Percentiles rank a stretch among this genome's conserved stretches.
These are phyloP conservation scores for Macrosteles quadrilineatus DNA, from an alignment of 1,140 invertebrate genomes.

Conservation along the genomic window DNA sequence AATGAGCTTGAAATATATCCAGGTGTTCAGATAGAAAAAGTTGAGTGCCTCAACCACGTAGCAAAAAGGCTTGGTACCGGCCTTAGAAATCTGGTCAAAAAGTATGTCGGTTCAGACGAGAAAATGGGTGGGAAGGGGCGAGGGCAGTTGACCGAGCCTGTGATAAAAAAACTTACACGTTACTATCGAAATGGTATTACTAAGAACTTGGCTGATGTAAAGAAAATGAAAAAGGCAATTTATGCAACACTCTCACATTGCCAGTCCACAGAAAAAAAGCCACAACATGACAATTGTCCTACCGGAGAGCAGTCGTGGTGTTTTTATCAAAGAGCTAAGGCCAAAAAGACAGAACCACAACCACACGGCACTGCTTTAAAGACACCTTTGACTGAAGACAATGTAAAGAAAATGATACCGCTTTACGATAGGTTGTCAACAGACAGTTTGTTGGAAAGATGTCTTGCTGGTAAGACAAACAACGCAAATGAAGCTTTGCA, in stretches of 20 bases:
- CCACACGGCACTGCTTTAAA: neutral
- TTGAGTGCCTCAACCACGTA: slow-evolving; percentile 45
- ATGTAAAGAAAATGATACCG: slow-evolving; percentile 19
- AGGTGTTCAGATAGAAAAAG: slow-evolving; percentile 35
- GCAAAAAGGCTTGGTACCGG: slow-evolving; percentile 39
- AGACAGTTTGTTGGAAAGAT: slow-evolving; percentile 13
- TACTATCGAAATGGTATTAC: slow-evolving; percentile 31
- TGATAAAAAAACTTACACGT: slow-evolving; percentile 27
- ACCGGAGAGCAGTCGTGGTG: slow-evolving; percentile 27
- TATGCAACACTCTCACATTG: slow-evolving; percentile 23
- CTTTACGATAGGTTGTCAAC: slow-evolving; percentile 2
- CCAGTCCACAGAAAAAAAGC: slow-evolving; percentile 24
- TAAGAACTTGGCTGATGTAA: slow-evolving; percentile 24
- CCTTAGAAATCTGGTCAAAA: slow-evolving; percentile 31
- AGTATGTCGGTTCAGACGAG: slow-evolving; percentile 20
- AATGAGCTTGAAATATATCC: slow-evolving; percentile 37
- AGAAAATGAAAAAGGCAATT: slow-evolving; percentile 23
- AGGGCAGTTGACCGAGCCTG: slow-evolving; percentile 25
- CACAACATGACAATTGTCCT: slow-evolving; percentile 28
- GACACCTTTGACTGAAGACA: slow-evolving; percentile 2
- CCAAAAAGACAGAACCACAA: slow-evolving; percentile 14
- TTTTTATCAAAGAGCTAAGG: slow-evolving; percentile 21
- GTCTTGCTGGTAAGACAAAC: slow-evolving; percentile 1
- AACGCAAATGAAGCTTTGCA: slow-evolving; percentile 14
- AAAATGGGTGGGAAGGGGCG: slow-evolving; percentile 32